A percentile compares a stretch with the other conserved stretches of the same genome.
Evolutionary conservation across 2,888 invertebrate species (phyloP).

Genomic region (Leuctra nigra): DNA sequence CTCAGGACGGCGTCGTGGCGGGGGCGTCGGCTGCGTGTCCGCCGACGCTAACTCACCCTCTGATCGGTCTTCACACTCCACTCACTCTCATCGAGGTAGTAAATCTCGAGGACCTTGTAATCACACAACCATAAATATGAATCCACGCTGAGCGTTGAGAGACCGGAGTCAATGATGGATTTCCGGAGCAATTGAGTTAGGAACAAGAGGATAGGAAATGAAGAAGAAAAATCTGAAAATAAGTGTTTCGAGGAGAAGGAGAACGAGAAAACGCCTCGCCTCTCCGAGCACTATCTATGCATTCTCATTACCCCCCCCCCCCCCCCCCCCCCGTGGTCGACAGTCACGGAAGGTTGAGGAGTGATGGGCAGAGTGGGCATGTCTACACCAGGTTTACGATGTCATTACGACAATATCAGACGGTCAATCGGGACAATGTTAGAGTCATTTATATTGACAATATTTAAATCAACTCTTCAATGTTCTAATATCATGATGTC

Average conservation of each 20-base stretch:
- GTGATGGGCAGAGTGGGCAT: not conserved
- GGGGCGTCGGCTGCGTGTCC: conserved; percentile 26
- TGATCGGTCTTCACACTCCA: conserved; percentile 26
- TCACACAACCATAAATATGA: conserved; percentile 30
- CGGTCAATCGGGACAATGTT: too few relatives aligned
- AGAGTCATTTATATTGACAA: too few relatives aligned
- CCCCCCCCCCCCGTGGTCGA: not conserved
- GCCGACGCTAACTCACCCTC: conserved; percentile 28
- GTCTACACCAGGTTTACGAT: not conserved
- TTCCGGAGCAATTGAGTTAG: conserved; percentile 28
- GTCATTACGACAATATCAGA: not conserved
- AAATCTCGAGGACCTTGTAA: conserved; percentile 29
- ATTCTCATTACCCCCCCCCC: conserved; percentile 8
- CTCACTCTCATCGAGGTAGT: conserved; percentile 20
- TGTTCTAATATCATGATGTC: too few relatives aligned
- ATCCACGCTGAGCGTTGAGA: conserved; percentile 26
- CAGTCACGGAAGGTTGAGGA: not conserved
- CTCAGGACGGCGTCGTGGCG: not conserved
- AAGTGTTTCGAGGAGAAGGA: conserved; percentile 16
- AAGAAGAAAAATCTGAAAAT: conserved; percentile 19
- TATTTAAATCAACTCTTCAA: too few relatives aligned
- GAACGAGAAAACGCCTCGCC: conserved; percentile 12
- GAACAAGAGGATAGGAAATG: conserved; percentile 25
- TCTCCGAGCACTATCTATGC: not conserved
- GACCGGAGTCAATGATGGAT: conserved; percentile 28